Conservation (phyloP, 2,113 vertebrate genomes). For the Sebastes schlegelii region DNA sequence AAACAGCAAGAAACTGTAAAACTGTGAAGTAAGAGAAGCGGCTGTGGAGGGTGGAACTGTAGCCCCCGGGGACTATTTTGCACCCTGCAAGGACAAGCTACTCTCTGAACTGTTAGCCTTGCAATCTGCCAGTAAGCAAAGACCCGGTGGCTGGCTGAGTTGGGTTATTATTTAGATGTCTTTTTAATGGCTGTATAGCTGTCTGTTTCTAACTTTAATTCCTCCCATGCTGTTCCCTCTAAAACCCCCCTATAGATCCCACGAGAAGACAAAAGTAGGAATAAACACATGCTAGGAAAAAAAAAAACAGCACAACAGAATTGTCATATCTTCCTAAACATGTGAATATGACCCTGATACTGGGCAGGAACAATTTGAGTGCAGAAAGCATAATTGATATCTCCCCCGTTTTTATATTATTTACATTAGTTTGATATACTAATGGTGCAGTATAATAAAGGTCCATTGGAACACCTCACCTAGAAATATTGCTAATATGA, state of each 20-base stretch:
- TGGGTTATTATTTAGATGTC: slow-evolving; percentile 64
- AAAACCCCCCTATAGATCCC: background rate
- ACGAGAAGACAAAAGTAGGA: slow-evolving; percentile 10
- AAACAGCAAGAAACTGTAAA: slow-evolving; percentile 27
- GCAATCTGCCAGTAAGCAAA: slow-evolving; percentile 61
- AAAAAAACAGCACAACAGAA: background rate
- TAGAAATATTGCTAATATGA: slow-evolving; percentile 19
- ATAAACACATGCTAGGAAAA: background rate
- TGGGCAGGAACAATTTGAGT: background rate
- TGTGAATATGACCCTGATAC: background rate
- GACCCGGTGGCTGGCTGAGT: slow-evolving; percentile 53
- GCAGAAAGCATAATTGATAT: background rate
- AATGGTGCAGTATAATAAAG: slow-evolving; percentile 17
- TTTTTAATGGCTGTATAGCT: slow-evolving; percentile 65
- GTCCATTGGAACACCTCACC: slow-evolving; percentile 27
- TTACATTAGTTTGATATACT: slow-evolving; percentile 15
- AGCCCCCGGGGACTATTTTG: slow-evolving; percentile 52
- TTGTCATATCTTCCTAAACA: slow-evolving; percentile 7
- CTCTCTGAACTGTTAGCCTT: slow-evolving; percentile 56
- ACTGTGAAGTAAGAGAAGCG: slow-evolving; percentile 50
- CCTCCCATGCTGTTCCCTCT: slow-evolving; percentile 15
- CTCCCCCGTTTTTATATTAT: slow-evolving; percentile 6
- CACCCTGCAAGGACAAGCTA: slow-evolving; percentile 49
- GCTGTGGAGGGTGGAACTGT: slow-evolving; percentile 27
- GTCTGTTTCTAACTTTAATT: slow-evolving; percentile 34